Evolutionary conservation across 2,888 invertebrate genomes (phyloP), one percentile per base, ranked within the genome.

Genomic region (Cataglyphis livida): DNA sequence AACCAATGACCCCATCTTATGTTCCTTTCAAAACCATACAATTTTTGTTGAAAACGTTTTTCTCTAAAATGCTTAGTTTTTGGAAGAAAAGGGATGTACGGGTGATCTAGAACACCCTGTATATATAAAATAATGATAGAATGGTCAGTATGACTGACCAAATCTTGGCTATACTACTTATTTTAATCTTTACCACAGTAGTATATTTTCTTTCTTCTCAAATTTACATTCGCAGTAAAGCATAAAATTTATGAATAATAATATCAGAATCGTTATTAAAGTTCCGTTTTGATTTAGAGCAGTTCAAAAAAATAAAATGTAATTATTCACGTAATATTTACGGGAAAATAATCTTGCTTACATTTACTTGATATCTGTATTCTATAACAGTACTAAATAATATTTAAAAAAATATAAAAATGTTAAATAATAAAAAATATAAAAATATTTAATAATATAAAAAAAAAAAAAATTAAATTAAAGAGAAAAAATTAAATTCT

Each of bases 101-200:
- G 25, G 25, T 25, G 25, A 1, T 25, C 1, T 25, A 25, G 25
- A 1, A 25, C 25, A 25, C 25, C 25, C 1, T 25, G 25, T 51
- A 7, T n/a, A n/a, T 6, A n/a, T 6, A 48, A 7, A 48, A n/a
- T 44, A n/a, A n/a, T 51, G n/a, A 51, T 7, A 51, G 0, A 51
- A 1, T 61, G 3, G 3, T 48, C 7, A 64, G 25, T 65, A 54
- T 3, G 25, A 25, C 65, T 38, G 54, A 25, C n/a, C 48, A 9
- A 65, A 65, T 65, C 9, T n/a, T 25, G 65, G 28, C 3, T 65
- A 65, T 76, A 76, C 65, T 54, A 76, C 38, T 76, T 65, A 15
- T 7, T 51, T 25, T 54, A 0, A 0, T 35, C 7, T 64, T 12
- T 48, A 9, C 25, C 25, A 4, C 0, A 12, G 21, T 44, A 44